phyloP scores from a whole-genome alignment of 2,797 vertebrate species.

The Busarellus nigricollis region DNA sequence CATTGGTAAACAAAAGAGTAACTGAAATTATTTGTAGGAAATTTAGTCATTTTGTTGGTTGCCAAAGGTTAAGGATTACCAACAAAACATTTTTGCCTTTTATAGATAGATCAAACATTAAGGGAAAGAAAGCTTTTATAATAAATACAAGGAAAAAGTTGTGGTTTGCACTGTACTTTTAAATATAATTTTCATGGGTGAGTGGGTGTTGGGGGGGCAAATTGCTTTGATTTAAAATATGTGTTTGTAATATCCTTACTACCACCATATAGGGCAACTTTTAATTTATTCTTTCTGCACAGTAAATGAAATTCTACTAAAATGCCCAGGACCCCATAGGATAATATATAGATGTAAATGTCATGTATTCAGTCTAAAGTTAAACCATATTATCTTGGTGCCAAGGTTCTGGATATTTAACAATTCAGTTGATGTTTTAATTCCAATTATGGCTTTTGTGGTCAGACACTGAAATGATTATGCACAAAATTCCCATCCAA shows the following conservation, averaged over 20 bases:
- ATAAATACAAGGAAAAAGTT: background rate
- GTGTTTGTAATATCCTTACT: background rate
- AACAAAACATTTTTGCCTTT: slow-evolving; percentile 28
- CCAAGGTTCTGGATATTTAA: slow-evolving; percentile 52
- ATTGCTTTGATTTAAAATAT: slow-evolving; percentile 7
- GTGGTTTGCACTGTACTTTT: slow-evolving; percentile 4
- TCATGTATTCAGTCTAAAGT: background rate
- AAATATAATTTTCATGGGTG: background rate
- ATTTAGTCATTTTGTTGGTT: slow-evolving; percentile 44
- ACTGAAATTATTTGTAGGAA: slow-evolving; percentile 47
- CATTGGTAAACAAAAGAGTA: slow-evolving; percentile 24
- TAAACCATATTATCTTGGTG: slow-evolving; percentile 30
- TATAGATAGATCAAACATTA: slow-evolving; percentile 32
- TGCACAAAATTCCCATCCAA: slow-evolving; percentile 48
- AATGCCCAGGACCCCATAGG: background rate
- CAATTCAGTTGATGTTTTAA: slow-evolving; percentile 43
- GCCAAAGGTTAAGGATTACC: slow-evolving; percentile 34
- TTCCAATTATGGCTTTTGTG: slow-evolving; percentile 61
- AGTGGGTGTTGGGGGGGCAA: background rate
- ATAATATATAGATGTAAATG: background rate
- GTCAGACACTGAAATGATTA: slow-evolving; percentile 41
- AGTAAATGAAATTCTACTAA: slow-evolving; percentile 30
- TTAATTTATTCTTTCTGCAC: slow-evolving; percentile 32
- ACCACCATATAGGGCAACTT: background rate
- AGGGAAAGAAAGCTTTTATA: background rate